Evolutionary conservation across 35 echinoderm and acorn worm genomes (phyloP).

Genomic region (Holothuria glaberrima): DNA sequence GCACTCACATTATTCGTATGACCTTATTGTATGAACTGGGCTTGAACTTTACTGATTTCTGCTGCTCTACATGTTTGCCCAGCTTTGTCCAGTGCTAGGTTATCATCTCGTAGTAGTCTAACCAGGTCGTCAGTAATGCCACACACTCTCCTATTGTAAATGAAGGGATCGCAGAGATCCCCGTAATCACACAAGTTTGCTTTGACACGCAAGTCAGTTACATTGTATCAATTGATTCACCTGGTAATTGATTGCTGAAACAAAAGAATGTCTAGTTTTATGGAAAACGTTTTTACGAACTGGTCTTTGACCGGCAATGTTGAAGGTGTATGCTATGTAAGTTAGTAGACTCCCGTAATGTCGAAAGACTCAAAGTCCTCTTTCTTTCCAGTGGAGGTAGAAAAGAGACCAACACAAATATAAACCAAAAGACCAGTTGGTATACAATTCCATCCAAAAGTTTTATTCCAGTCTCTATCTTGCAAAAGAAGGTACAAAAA

Average conservation of each 20-base stretch:
- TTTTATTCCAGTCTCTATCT: too few relatives aligned
- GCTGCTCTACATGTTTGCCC: neutral
- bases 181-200: constrained; percentile 38
- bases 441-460: too few relatives aligned
- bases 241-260: neutral
- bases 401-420: too few relatives aligned
- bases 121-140: neutral
- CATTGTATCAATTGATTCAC: neutral
- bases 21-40: neutral
- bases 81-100: neutral
- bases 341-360: too few relatives aligned
- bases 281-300: too few relatives aligned
- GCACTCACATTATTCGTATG: neutral
- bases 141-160: neutral
- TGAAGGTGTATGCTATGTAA: too few relatives aligned
- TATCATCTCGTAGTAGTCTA: neutral
- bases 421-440: too few relatives aligned
- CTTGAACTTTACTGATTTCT: neutral
- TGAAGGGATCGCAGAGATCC: neutral
- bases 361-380: too few relatives aligned
- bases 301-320: too few relatives aligned
- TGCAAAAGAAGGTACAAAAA: too few relatives aligned
- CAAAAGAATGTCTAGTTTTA: too few relatives aligned
- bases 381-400: too few relatives aligned
- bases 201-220: constrained; percentile 36